Evolutionary conservation across 2,888 invertebrate species (phyloP).

Genomic region (Orchesella flavescens): DNA sequence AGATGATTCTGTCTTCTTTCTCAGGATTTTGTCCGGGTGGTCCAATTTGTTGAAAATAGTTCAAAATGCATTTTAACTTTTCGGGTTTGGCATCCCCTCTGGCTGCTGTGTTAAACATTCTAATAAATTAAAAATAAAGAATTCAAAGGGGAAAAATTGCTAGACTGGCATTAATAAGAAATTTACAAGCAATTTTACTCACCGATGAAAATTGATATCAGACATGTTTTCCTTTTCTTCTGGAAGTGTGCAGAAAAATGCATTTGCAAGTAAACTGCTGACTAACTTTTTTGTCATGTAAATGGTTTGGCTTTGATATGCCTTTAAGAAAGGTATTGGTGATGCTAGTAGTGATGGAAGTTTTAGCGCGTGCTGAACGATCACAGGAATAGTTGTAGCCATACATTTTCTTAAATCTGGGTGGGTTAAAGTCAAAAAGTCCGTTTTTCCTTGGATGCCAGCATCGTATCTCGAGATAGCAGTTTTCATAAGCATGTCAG

Average conservation of each 20-base stretch:
- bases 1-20: conserved; percentile 4
- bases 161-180: neutral
- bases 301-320: neutral
- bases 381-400: neutral
- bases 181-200: neutral
- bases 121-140: neutral
- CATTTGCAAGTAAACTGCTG: conserved; percentile 51
- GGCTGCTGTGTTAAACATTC: neutral
- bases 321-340: conserved; percentile 70
- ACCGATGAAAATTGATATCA: conserved; percentile 5
- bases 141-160: no score
- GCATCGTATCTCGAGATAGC: no score
- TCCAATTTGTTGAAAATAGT: conserved; percentile 76
- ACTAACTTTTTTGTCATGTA: conserved; percentile 8
- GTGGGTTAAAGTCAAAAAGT: no score
- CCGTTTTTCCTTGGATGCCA: no score
- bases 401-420: no score
- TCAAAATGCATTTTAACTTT: conserved; percentile 32
- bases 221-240: neutral
- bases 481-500: no score
- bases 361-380: neutral
- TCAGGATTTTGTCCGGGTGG: conserved; percentile 76
- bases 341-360: neutral
- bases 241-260: conserved; percentile 55
- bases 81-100: neutral